Percentiles rank a stretch among this genome's conserved stretches.
phyloP scores from a whole-genome alignment of 2,888 invertebrate genomes.

The Ceramica pisi region DNA sequence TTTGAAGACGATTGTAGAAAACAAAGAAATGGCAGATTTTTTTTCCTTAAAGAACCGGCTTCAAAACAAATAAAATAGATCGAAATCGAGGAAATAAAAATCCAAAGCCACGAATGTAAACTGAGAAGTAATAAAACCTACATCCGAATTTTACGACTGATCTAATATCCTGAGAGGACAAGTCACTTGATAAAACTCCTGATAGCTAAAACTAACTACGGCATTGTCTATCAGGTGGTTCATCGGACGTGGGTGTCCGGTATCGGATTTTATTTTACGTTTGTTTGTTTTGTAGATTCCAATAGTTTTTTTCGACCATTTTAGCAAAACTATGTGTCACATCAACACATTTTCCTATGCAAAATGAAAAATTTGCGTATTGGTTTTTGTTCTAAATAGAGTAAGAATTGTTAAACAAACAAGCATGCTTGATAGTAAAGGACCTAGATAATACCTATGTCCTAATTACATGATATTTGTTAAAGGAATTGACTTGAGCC shows the following conservation, averaged over 20 bases:
- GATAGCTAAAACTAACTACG: constrained; percentile 59
- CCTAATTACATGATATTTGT: too few relatives aligned
- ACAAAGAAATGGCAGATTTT: background rate
- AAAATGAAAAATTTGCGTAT: background rate
- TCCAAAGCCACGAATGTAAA: constrained; percentile 47
- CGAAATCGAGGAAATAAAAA: constrained; percentile 33
- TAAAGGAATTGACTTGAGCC: background rate
- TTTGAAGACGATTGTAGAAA: background rate
- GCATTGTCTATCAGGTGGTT: constrained; percentile 69
- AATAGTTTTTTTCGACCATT: constrained; percentile 56
- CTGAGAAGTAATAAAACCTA: constrained; percentile 62
- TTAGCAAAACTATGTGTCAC: constrained; percentile 17
- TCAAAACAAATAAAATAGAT: constrained; percentile 29
- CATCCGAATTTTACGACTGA: constrained; percentile 61
- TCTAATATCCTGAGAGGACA: constrained; percentile 49
- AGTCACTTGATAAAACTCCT: constrained; percentile 61
- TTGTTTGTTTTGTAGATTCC: constrained; percentile 71
- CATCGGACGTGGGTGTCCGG: constrained; percentile 77
- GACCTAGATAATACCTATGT: background rate
- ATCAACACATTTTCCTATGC: constrained; percentile 9
- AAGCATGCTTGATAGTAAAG: background rate
- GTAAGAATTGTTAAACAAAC: background rate
- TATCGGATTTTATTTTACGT: constrained; percentile 73
- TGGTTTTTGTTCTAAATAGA: background rate
- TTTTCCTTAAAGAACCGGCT: background rate